Conservation (phyloP, 2,113 vertebrate genomes). For the Cryptoleucopteryx plumbea region DNA sequence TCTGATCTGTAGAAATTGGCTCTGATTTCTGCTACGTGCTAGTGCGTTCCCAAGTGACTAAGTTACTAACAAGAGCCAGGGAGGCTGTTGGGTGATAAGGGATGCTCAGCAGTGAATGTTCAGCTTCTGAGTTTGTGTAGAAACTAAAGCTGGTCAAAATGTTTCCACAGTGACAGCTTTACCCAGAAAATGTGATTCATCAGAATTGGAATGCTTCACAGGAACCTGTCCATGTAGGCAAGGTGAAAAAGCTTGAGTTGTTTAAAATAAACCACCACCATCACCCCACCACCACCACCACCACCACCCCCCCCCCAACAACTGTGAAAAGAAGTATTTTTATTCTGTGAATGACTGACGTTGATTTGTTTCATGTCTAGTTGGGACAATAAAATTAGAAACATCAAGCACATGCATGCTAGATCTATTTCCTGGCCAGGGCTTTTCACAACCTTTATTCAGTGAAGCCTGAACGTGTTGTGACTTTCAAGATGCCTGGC, state of each 20-base stretch:
- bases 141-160: neutral
- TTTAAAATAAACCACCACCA: neutral
- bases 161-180: neutral
- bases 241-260: neutral
- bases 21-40: neutral
- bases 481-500: neutral
- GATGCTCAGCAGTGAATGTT: neutral
- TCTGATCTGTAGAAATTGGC: neutral
- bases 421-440: neutral
- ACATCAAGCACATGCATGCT: neutral
- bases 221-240: neutral
- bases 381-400: neutral
- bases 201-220: neutral
- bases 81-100: neutral
- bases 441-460: conserved; percentile 1
- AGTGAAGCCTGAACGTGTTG: neutral
- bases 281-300: too few relatives aligned
- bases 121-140: neutral
- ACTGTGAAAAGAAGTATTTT: neutral
- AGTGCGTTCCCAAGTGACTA: neutral
- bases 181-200: neutral
- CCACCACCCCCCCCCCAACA: neutral
- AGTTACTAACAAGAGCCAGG: neutral
- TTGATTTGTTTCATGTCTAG: neutral
- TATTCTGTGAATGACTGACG: neutral